Evolutionary conservation across 2,888 invertebrate species (phyloP).

Genomic region (Iselma pallidipennis): DNA sequence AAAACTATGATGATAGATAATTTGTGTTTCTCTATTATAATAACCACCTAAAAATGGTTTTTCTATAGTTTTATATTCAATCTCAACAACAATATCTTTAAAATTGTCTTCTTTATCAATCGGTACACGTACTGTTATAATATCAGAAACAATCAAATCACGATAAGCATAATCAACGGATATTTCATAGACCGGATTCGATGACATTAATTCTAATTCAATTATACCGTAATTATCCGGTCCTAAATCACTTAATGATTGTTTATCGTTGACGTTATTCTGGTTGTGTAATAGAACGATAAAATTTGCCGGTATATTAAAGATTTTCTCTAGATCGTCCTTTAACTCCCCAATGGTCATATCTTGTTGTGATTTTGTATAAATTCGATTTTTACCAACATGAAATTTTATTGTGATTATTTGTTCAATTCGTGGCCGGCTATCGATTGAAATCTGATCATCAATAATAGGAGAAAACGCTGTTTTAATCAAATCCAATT

Average conservation of each 20-base stretch:
- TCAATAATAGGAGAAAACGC: too few species aligned
- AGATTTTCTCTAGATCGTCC: constrained; percentile 63
- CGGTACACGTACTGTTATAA: constrained; percentile 60
- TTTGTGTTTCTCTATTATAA: constrained; percentile 68
- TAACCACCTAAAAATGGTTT: constrained; percentile 87
- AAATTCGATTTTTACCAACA: constrained; percentile 42
- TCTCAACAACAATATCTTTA: constrained; percentile 62
- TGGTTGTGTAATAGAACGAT: constrained; percentile 58
- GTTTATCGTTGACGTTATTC: constrained; percentile 39
- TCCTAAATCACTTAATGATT: constrained; percentile 28
- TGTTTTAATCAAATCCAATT: too few species aligned
- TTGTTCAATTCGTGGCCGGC: too few species aligned
- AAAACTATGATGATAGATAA: constrained; percentile 78
- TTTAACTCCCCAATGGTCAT: constrained; percentile 65
- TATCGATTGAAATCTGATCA: too few species aligned
- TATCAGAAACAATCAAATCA: constrained; percentile 56
- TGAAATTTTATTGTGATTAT: constrained; percentile 16
- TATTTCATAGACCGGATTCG: constrained; percentile 36
- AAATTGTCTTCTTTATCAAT: constrained; percentile 48
- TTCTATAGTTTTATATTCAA: constrained; percentile 62
- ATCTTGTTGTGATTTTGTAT: constrained; percentile 60
- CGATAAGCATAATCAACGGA: constrained; percentile 48
- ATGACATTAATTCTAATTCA: constrained; percentile 37
- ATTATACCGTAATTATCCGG: constrained; percentile 28
- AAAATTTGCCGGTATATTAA: constrained; percentile 59